Percentiles rank a stretch among this genome's conserved stretches.
Conservation (phyloP, 1,140 invertebrate species). For the Heliconius nattereri region DNA sequence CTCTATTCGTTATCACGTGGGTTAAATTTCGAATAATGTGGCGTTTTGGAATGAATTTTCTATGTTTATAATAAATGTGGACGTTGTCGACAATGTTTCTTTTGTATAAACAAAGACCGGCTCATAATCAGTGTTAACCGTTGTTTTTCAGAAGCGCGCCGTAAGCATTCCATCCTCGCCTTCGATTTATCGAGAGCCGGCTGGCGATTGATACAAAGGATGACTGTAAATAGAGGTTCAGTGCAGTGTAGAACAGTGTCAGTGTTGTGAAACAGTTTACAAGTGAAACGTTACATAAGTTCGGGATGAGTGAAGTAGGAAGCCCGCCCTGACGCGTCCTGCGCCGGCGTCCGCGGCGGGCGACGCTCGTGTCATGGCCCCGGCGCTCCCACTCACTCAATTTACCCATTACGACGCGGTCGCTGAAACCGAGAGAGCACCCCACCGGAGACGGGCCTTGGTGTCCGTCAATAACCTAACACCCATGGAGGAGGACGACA, state of each 20-base stretch:
- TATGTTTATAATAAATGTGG: constrained; percentile 38
- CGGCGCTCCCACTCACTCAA: constrained; percentile 81
- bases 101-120: constrained; percentile 55
- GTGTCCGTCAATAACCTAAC: constrained; percentile 76
- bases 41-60: constrained; percentile 48
- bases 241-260: constrained; percentile 56
- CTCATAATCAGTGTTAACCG: constrained; percentile 61
- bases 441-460: constrained; percentile 65
- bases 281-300: constrained; percentile 70
- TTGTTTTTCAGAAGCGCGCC: constrained; percentile 74
- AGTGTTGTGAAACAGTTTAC: constrained; percentile 56
- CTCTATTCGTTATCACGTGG: constrained; percentile 78
- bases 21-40: constrained; percentile 72
- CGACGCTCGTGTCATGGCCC: constrained; percentile 81
- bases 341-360: constrained; percentile 73
- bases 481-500: constrained; percentile 86
- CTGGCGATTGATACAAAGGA: constrained; percentile 56
- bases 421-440: constrained; percentile 52
- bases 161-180: constrained; percentile 44
- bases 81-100: constrained; percentile 40
- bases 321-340: constrained; percentile 69
- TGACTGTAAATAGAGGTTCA: constrained; percentile 51
- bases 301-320: constrained; percentile 58
- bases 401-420: constrained; percentile 55
- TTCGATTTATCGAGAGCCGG: constrained; percentile 56